A percentile compares a stretch with the other conserved stretches of the same genome.
These are phyloP conservation scores for Catagonus wagneri DNA, from an alignment of 2,113 vertebrate species.

Conservation along the genomic window DNA sequence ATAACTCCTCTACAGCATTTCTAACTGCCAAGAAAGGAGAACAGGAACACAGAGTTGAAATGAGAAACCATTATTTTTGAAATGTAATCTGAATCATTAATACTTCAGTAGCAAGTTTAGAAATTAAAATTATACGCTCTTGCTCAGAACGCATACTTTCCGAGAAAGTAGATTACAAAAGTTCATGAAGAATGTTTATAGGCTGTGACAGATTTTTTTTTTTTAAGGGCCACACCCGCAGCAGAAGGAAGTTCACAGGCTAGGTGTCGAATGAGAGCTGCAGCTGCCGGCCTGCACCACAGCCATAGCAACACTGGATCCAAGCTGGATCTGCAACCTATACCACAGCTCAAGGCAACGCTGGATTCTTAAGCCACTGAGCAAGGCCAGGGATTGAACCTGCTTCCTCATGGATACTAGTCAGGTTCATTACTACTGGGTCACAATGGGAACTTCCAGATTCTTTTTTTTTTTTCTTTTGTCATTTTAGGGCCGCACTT, in stretches of 20 bases:
- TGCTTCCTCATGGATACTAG: no score
- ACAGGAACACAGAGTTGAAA: neutral
- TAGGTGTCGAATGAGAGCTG: no score
- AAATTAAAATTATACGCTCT: slow-evolving; percentile 23
- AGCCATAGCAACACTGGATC: no score
- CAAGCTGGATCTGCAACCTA: no score
- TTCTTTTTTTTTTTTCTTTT: neutral
- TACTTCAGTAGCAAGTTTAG: slow-evolving; percentile 18
- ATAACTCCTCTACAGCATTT: slow-evolving; percentile 1
- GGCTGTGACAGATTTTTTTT: neutral
- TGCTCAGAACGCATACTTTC: slow-evolving; percentile 7
- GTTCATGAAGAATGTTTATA: neutral
- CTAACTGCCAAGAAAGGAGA: slow-evolving; percentile 26
- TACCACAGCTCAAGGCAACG: no score
- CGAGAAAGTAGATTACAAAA: slow-evolving; percentile 16
- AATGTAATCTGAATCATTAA: slow-evolving; percentile 21
- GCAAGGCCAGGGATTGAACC: no score
- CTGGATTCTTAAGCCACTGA: no score
- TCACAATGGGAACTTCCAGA: neutral
- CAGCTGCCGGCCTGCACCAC: no score
- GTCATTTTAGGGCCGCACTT: no score
- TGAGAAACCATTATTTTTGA: neutral
- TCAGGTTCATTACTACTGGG: no score
- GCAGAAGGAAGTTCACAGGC: no score
- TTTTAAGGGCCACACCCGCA: no score